Evolutionary conservation across 2,888 invertebrate genomes (phyloP), one percentile per base, ranked within the genome.

Genomic region (Parnassius smintheus): DNA sequence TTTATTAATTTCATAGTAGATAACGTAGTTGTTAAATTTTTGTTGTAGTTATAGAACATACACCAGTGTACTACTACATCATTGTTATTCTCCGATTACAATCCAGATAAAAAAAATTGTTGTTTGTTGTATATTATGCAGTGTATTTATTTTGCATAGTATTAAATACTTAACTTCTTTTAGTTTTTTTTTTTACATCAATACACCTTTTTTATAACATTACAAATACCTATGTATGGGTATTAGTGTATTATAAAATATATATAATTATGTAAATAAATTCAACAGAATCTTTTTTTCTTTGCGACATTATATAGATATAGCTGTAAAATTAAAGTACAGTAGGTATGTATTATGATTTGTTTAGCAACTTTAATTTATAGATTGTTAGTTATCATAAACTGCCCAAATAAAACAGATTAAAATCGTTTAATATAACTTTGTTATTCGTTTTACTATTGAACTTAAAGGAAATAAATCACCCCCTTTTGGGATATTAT

Each of bases 391-490:
- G 57, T 53, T 55, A 53, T 25, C 25, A 46, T 35, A 11, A 18
- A 46, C n/a, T 18, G 44, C 25, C 13, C 35, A 46, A 51, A 54
- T 48, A 53, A 53, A 62, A 50, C 59, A 46, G 46, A 59, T 46
- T 25, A 58, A 58, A 49, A 54, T 49, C 49, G 56, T 61, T 61
- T 58, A 53, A 62, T 50, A 35, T 52, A 63, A 60, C 65, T 46
- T 10, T 9, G 11, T 11, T 35, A 25, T 13, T 52, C 22, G 22
- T 35, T 11, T 22, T 52, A 35, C 4, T 35, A 52, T 52, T 52
- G 0, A 11, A 46, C 11, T 11, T n/a, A 12, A 46, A 46, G 11
- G n/a, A 46, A 46, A 46, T n/a, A 35, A 7, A 35, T 35, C 35
- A 35, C 35, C 3, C 35, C 4, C 35, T 35, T 35, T 35, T 1